These are phyloP conservation scores for Drosophila melanosoma DNA, from an alignment of 2,888 invertebrate species.

Conservation along the genomic window DNA sequence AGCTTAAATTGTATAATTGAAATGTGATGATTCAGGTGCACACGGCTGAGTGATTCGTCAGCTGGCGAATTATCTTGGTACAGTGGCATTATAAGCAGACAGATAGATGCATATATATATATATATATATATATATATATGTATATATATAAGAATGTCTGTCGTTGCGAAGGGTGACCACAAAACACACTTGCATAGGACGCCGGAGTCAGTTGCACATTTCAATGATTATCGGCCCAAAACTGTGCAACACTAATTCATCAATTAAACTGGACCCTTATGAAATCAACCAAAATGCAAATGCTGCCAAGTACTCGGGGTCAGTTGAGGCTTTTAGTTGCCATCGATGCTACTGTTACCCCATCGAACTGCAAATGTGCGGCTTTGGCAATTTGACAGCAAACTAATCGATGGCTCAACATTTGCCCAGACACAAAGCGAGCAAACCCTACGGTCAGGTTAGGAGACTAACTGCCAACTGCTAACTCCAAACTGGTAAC, in stretches of 20 bases:
- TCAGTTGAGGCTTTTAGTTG: constrained; percentile 53
- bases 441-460: constrained; percentile 33
- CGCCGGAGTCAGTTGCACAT: constrained; percentile 26
- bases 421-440: constrained; percentile 79
- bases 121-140: background rate
- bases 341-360: constrained; percentile 15
- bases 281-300: constrained; percentile 59
- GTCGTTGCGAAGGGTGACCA: constrained; percentile 40
- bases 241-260: constrained; percentile 63
- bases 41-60: constrained; percentile 47
- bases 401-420: constrained; percentile 78
- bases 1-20: constrained; percentile 69
- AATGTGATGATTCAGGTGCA: constrained; percentile 73
- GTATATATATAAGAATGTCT: constrained; percentile 5
- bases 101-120: constrained; percentile 3
- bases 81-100: constrained; percentile 17
- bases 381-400: constrained; percentile 74
- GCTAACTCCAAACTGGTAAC: background rate
- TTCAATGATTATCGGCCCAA: constrained; percentile 15
- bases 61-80: constrained; percentile 30
- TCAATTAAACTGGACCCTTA: constrained; percentile 71
- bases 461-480: background rate
- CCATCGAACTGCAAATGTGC: constrained; percentile 55
- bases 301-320: constrained; percentile 60
- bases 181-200: constrained; percentile 42